These are phyloP conservation scores for Engraulis encrasicolus DNA, from an alignment of 2,113 vertebrate species.

Conservation along the genomic window DNA sequence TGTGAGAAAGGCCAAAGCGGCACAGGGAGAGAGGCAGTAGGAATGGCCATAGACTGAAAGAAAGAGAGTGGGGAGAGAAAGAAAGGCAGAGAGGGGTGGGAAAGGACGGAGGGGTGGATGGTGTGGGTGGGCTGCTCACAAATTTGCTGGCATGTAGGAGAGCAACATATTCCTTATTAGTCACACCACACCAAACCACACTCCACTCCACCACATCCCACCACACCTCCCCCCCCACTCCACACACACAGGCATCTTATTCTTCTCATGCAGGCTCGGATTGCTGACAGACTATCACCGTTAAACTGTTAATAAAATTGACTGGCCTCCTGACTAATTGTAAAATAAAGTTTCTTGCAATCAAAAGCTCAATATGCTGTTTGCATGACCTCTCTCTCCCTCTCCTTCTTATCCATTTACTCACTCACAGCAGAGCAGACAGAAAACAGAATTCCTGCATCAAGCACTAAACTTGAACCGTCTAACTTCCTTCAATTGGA, in stretches of 20 bases:
- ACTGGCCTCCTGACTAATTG: constrained; percentile 65
- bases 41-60: not conserved
- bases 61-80: not conserved
- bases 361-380: constrained; percentile 60
- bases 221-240: not conserved
- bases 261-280: constrained; percentile 6
- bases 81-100: not conserved
- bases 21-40: not conserved
- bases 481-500: too few relatives aligned
- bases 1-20: not conserved
- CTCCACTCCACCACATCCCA: not conserved
- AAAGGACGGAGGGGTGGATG: not conserved
- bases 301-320: constrained; percentile 57
- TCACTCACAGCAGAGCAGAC: not conserved
- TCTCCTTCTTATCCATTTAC: not conserved
- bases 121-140: not conserved
- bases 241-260: not conserved
- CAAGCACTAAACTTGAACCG: too few relatives aligned
- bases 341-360: constrained; percentile 66
- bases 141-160: constrained; percentile 27
- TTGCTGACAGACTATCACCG: constrained; percentile 26
- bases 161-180: constrained; percentile 20
- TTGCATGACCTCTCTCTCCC: constrained; percentile 45
- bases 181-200: not conserved
- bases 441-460: not conserved